phyloP scores from a whole-genome alignment of 2,797 vertebrate genomes.

The Acrocephalus scirpaceus region DNA sequence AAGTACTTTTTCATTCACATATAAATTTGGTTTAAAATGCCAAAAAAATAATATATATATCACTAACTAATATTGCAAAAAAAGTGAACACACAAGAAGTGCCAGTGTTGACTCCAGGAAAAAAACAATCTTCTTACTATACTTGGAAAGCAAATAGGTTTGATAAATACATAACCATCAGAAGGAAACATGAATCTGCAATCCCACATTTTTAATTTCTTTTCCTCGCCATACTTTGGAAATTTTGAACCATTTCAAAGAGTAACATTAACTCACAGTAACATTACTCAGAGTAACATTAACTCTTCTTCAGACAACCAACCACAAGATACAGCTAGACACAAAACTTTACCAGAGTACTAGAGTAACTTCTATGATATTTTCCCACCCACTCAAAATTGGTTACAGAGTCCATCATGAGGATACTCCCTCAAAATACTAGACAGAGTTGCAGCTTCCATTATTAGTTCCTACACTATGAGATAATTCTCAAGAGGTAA shows the following conservation, averaged over 20 bases:
- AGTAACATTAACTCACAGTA: neutral
- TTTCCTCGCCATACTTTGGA: neutral
- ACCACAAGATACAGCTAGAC: neutral
- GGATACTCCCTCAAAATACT: neutral
- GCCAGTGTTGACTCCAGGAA: neutral
- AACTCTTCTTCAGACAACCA: neutral
- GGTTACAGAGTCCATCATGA: neutral
- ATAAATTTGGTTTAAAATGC: neutral
- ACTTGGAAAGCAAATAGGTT: neutral
- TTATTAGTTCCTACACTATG: neutral
- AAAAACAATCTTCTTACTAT: neutral
- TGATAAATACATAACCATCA: neutral
- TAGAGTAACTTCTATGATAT: neutral
- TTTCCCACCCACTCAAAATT: neutral
- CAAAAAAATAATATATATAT: neutral
- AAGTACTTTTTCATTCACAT: neutral
- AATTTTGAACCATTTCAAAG: neutral
- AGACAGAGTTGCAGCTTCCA: neutral
- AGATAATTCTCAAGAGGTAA: neutral
- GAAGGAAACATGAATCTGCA: neutral
- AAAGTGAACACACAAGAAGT: neutral
- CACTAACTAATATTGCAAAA: neutral
- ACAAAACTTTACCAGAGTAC: neutral
- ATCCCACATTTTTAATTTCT: rapidly evolving
- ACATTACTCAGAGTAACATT: neutral